These are phyloP conservation scores for Urosaurus nigricauda DNA, from an alignment of 2,797 vertebrate genomes.

Conservation along the genomic window DNA sequence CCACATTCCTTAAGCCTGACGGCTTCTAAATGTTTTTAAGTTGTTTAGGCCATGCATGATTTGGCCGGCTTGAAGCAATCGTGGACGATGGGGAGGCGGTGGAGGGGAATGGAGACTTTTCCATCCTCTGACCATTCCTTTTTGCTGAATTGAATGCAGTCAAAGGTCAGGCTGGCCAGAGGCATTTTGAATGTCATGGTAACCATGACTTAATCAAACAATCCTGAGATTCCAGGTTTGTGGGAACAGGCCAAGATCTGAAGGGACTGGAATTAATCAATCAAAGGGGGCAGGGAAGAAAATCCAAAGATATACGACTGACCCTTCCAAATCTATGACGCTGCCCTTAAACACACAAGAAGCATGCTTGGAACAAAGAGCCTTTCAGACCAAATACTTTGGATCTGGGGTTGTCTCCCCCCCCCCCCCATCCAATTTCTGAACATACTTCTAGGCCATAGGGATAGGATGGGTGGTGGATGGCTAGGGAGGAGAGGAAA, in stretches of 20 bases:
- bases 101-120: constrained; percentile 59
- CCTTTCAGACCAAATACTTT: constrained; percentile 74
- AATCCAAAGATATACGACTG: constrained; percentile 80
- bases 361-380: constrained; percentile 77
- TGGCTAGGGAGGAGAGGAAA: no score
- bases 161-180: constrained; percentile 91
- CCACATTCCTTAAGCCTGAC: constrained; percentile 45
- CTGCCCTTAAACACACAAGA: constrained; percentile 79
- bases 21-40: constrained; percentile 51
- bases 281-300: constrained; percentile 78
- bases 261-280: constrained; percentile 82
- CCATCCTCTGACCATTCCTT: constrained; percentile 75
- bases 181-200: constrained; percentile 87
- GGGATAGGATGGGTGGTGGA: constrained; percentile 32
- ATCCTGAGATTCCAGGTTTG: constrained; percentile 87
- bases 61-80: constrained; percentile 48
- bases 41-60: constrained; percentile 32
- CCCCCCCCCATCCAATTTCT: constrained; percentile 63
- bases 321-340: constrained; percentile 80
- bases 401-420: constrained; percentile 74
- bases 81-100: constrained; percentile 35
- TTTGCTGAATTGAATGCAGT: constrained; percentile 79
- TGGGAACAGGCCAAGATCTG: constrained; percentile 78
- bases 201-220: constrained; percentile 92
- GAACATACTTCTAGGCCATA: constrained; percentile 65